Base-by-base conservation (phyloP, 2,113 vertebrate genomes). In the Thinocorus orbignyianus region DNA sequence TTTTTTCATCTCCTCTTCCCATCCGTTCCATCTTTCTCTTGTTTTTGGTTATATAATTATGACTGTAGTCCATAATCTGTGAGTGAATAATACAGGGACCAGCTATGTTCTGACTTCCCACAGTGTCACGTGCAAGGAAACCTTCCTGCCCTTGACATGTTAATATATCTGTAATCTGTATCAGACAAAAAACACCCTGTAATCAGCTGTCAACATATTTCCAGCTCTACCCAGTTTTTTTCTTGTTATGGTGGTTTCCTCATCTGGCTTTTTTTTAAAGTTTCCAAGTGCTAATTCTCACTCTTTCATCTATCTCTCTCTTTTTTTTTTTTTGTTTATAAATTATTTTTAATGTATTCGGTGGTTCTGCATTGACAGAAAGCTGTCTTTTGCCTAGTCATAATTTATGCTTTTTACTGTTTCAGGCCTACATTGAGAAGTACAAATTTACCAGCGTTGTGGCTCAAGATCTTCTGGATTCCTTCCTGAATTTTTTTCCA, bases 381-480 rank as follows among this genome's bases (percentile, higher is more conserved):
- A 57, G 7, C 31, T 51, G 20, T 57, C 23, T 74, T 71, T 52
- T 41, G 89, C 49, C 42, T 83, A 73, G 41, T 31, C 3, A 17
- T 70, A 86, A 35, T 14, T 51, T 72, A 42, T 77, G 25, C 5
- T 16, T 64, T 44, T 88, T 64, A n/a, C 65, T 76, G n/a, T 71
- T 88, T 19, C 96, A 99, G 99, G 99, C 99, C 83, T 99, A 99
- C 18, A 99, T 99, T 80, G 98, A 99, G 76, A 98, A 99, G 96
- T 99, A 99, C 93, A 98, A 99, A 95, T 99, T 99, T 94, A 98
- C 97, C 92, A 99, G 99, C 0, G 99, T 99, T 22, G 98, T 99
- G 54, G 99, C 99, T 95, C 98, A 98, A 97, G 99, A 99, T 96
- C 98, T 99, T 92, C 98, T 99, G 73, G 98, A 99, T 95, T 99